Base-by-base conservation (phyloP, 2,113 vertebrate genomes). In the Microtus oregoni region DNA sequence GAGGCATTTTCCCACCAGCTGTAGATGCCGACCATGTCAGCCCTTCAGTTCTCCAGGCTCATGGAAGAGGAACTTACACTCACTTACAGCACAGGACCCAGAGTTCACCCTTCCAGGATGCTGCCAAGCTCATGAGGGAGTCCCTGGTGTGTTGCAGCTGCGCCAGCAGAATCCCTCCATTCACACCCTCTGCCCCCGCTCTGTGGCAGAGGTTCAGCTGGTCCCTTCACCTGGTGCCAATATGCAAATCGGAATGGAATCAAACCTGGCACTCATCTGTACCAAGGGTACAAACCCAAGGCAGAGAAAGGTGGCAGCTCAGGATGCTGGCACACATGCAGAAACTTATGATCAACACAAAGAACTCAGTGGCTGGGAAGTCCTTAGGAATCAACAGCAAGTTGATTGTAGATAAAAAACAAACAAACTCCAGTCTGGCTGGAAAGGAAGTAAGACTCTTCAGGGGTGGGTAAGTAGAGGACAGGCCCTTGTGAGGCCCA, bases 11-110 rank as follows among this genome's bases (percentile, higher is more conserved):
- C 11, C 83, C 4, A 11, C 63, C 28, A 65, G 58, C 20, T 4
- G 3, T 3, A 0, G 2, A 1, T 4, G 2, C 5, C 4, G n/a
- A 30, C 52, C 81, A 41, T 7, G 8, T 24, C 81, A 83, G 24
- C 55, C 32, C 38, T 41, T 20, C 4, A 10, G 19, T 58, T 77
- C n/a, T n/a, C 28, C 65, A 63, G 44, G 58, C 63, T 70, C 7
- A 3, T 1, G 5, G 41, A 50, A 12, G 50, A 50, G 50, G 50
- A 50, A 50, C 50, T 50, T 50, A 12, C 50, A 50, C 15, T 70
- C 50, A 50, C 20, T 44, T 15, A 12, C 5, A 13, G 52, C 14
- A 30, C n/a, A 58, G 70, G 41, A 41, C 7, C 35, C 10, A 58
- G 35, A 28, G 3, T 24, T 38, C 28, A 17, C 19, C 47, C 79